Conservation (phyloP, 2,888 invertebrate species). For the Willowsia nigromaculata region DNA sequence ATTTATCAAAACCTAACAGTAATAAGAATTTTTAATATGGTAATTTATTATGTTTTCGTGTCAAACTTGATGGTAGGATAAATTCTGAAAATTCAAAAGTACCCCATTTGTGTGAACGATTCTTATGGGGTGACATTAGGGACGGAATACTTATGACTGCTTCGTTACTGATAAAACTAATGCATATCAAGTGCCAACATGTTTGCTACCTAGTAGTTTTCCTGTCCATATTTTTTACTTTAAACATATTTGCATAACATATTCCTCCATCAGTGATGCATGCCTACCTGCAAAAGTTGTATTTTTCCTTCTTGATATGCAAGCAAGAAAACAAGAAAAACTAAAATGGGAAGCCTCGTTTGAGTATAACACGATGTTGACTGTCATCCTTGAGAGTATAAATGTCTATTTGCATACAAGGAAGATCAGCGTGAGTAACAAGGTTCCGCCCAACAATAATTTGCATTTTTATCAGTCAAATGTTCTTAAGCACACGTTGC, state of each 20-base stretch:
- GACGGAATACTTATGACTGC: too few species aligned
- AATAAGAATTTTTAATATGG: too few species aligned
- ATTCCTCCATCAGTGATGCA: neutral
- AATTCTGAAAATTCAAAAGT: too few species aligned
- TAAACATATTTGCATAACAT: constrained; percentile 24
- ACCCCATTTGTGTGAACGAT: too few species aligned
- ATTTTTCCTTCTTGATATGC: neutral
- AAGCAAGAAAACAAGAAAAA: neutral
- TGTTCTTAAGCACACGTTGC: neutral
- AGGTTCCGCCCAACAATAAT: constrained; percentile 21
- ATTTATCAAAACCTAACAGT: too few species aligned
- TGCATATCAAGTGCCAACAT: too few species aligned
- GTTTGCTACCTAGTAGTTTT: too few species aligned
- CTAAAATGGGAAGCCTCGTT: neutral
- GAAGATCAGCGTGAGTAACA: neutral
- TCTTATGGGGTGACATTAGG: too few species aligned
- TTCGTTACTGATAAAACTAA: too few species aligned
- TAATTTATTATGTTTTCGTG: too few species aligned
- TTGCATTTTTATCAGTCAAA: constrained; percentile 58
- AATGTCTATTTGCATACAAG: neutral
- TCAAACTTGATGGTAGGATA: too few species aligned
- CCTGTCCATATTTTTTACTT: neutral
- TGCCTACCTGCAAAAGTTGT: neutral
- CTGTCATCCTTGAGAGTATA: neutral
- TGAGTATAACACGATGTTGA: neutral